Evolutionary conservation across 2,888 invertebrate genomes (phyloP).

Genomic region (Platycnemis pennipes): DNA sequence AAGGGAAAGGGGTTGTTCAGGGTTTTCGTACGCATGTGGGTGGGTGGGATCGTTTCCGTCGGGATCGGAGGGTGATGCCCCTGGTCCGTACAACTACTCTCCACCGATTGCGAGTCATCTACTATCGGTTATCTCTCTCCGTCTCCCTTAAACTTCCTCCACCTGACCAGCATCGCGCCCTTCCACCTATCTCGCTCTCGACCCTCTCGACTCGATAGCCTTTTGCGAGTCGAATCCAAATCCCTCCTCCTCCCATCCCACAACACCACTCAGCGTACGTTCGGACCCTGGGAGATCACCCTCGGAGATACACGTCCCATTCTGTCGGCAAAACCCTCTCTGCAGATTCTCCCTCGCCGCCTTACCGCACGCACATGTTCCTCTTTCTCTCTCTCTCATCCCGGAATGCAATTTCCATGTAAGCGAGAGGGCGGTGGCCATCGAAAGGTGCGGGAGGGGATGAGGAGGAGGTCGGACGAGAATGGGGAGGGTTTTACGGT

Average conservation of each 20-base stretch:
- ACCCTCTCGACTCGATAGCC: background rate
- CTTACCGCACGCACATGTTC: background rate
- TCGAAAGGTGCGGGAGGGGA: background rate
- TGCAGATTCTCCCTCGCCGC: background rate
- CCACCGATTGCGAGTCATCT: background rate
- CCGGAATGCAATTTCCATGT: conserved; percentile 18
- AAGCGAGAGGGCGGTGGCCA: background rate
- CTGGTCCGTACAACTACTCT: background rate
- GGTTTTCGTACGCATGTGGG: no score
- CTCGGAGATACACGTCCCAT: background rate
- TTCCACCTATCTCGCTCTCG: no score
- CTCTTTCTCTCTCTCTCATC: background rate
- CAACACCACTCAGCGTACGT: background rate
- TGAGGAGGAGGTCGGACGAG: background rate
- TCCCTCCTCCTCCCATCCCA: background rate
- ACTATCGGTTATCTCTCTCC: no score
- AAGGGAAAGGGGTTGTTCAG: no score
- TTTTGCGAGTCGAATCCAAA: background rate
- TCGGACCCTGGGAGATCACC: background rate
- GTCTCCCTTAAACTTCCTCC: no score
- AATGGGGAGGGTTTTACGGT: background rate
- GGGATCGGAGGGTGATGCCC: background rate
- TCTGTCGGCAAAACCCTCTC: background rate
- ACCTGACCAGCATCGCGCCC: no score
- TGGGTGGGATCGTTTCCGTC: no score